These are phyloP conservation scores for Chironomus tentans DNA, from an alignment of 2,888 invertebrate genomes.

Conservation along the genomic window DNA sequence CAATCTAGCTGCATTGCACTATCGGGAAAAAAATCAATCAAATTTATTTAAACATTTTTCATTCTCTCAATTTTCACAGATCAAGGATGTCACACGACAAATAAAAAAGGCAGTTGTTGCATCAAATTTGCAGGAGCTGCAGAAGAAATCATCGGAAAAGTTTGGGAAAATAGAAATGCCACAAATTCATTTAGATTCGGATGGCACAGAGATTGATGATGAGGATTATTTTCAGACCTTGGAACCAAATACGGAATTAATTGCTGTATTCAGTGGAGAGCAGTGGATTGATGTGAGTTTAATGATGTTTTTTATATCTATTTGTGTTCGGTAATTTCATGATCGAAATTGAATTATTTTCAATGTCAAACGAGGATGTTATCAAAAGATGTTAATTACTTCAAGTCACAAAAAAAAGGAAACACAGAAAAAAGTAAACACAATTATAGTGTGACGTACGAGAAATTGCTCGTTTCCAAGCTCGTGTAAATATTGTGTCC, in stretches of 20 bases:
- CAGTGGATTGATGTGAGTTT: conserved; percentile 55
- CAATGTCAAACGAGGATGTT: no score
- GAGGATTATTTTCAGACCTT: conserved; percentile 90
- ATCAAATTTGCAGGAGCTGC: conserved; percentile 67
- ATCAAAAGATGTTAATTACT: no score
- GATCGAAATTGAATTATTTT: no score
- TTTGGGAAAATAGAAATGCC: conserved; percentile 55
- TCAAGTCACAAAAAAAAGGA: no score
- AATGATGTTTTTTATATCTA: not conserved
- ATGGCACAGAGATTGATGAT: conserved; percentile 92
- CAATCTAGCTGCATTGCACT: no score
- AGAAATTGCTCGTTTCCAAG: no score
- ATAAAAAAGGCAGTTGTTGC: conserved; percentile 77
- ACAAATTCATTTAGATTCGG: conserved; percentile 78
- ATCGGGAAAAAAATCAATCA: not conserved
- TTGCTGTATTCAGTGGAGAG: conserved; percentile 68
- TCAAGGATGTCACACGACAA: conserved; percentile 62
- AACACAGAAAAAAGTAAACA: no score
- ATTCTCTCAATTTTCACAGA: conserved; percentile 32
- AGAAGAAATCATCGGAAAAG: conserved; percentile 65
- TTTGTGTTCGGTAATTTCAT: no score
- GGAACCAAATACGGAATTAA: conserved; percentile 76
- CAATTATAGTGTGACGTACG: no score
- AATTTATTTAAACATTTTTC: not conserved
- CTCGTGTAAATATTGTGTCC: no score